phyloP scores from a whole-genome alignment of 2,888 invertebrate species.

The Hyppa rectilinea region DNA sequence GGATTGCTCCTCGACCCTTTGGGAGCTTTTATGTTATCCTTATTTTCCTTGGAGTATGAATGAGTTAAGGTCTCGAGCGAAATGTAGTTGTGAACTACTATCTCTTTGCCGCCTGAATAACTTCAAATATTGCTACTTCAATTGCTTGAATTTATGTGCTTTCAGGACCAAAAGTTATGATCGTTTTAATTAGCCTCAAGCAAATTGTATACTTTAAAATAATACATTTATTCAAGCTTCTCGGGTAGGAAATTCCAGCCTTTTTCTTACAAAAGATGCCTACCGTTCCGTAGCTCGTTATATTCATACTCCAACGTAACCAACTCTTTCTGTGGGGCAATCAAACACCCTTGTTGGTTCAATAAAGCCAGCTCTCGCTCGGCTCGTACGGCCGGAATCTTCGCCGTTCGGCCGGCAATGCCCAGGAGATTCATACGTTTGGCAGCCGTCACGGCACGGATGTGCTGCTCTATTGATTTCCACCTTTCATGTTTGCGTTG shows the following conservation, averaged over 20 bases:
- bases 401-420: slow-evolving; percentile 42
- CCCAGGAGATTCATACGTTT: slow-evolving; percentile 60
- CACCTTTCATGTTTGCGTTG: slow-evolving; percentile 41
- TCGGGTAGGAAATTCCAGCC: background rate
- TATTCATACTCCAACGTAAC: slow-evolving; percentile 26
- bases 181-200: background rate
- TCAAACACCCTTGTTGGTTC: slow-evolving; percentile 62
- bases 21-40: slow-evolving; percentile 62
- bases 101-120: background rate
- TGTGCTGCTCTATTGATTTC: slow-evolving; percentile 53
- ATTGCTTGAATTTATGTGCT: background rate
- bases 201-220: background rate
- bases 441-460: slow-evolving; percentile 34
- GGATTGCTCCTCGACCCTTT: slow-evolving; percentile 52
- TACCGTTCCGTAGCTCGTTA: background rate
- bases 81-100: background rate
- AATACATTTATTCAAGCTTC: background rate
- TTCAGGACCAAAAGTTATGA: no score
- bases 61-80: slow-evolving; percentile 7
- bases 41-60: slow-evolving; percentile 40
- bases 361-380: slow-evolving; percentile 50
- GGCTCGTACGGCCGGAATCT: slow-evolving; percentile 19
- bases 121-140: background rate
- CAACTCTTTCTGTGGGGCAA: slow-evolving; percentile 58
- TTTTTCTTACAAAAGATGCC: background rate